Conservation (phyloP, 2,113 vertebrate genomes). For the Albula goreensis region DNA sequence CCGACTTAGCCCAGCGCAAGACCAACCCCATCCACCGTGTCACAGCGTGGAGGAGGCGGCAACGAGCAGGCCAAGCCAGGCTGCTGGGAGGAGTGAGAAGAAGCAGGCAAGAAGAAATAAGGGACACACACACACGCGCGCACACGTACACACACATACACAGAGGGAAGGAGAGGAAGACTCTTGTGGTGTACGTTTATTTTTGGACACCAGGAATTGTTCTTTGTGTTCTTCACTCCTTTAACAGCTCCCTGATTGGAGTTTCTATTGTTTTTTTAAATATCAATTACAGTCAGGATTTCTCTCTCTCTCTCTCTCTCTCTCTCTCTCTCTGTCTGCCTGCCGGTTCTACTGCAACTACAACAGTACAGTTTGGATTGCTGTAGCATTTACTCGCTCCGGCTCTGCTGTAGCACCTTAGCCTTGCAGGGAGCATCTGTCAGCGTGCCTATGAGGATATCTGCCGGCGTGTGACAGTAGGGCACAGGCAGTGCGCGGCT, state of each 20-base stretch:
- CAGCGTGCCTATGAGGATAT: conserved; percentile 57
- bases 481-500: conserved; percentile 5
- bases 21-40: conserved; percentile 81
- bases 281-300: background rate
- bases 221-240: conserved; percentile 54
- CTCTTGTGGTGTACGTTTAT: background rate
- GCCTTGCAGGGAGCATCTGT: conserved; percentile 63
- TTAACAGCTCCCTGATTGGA: conserved; percentile 38
- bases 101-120: conserved; percentile 26
- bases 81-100: conserved; percentile 40
- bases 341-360: background rate
- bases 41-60: conserved; percentile 78
- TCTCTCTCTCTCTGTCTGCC: background rate
- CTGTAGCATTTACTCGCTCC: conserved; percentile 28
- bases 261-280: conserved; percentile 25
- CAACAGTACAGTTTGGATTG: conserved; percentile 14
- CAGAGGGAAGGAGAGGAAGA: conserved; percentile 55
- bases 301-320: background rate
- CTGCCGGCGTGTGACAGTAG: conserved; percentile 36
- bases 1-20: conserved; percentile 78
- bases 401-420: conserved; percentile 33
- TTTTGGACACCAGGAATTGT: conserved; percentile 33
- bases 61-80: conserved; percentile 65
- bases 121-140: conserved; percentile 37
- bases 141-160: conserved; percentile 54